phyloP scores from a whole-genome alignment of 2,888 invertebrate species.

The Chymomyza amoena region DNA sequence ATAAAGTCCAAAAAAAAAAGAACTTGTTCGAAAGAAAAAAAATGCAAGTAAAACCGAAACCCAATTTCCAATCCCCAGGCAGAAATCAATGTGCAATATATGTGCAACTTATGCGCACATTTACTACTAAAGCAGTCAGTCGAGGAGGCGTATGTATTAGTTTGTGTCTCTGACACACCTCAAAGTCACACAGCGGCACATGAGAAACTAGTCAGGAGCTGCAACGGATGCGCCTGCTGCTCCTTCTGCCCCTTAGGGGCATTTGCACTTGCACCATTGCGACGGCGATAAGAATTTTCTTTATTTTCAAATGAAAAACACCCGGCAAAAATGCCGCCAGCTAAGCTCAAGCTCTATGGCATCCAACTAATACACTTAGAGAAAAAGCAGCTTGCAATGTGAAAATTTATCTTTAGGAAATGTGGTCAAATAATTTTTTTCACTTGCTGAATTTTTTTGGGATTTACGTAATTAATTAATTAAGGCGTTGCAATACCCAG shows the following conservation, averaged over 20 bases:
- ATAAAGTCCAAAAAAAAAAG: slow-evolving; percentile 37
- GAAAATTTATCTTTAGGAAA: no score
- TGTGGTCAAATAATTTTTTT: no score
- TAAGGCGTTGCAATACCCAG: no score
- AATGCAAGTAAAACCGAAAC: background rate
- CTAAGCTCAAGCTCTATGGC: slow-evolving; percentile 44
- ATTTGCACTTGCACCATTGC: slow-evolving; percentile 64
- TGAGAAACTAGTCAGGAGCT: background rate
- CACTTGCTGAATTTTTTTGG: no score
- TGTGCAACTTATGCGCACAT: slow-evolving; percentile 69
- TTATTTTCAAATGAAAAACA: slow-evolving; percentile 70
- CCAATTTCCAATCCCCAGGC: slow-evolving; percentile 45
- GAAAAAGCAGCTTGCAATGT: background rate
- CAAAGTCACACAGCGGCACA: background rate
- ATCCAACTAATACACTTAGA: background rate
- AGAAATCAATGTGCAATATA: slow-evolving; percentile 71
- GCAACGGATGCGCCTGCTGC: background rate
- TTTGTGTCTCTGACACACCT: slow-evolving; percentile 9
- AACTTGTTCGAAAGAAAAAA: background rate
- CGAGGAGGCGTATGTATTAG: background rate
- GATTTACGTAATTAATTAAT: no score
- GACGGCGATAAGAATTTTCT: slow-evolving; percentile 69
- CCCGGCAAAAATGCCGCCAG: slow-evolving; percentile 58
- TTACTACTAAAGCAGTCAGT: slow-evolving; percentile 13
- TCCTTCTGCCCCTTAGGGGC: slow-evolving; percentile 52